These are phyloP conservation scores for Lutraria rhynchaena DNA, from an alignment of 1,140 invertebrate species.

Conservation along the genomic window DNA sequence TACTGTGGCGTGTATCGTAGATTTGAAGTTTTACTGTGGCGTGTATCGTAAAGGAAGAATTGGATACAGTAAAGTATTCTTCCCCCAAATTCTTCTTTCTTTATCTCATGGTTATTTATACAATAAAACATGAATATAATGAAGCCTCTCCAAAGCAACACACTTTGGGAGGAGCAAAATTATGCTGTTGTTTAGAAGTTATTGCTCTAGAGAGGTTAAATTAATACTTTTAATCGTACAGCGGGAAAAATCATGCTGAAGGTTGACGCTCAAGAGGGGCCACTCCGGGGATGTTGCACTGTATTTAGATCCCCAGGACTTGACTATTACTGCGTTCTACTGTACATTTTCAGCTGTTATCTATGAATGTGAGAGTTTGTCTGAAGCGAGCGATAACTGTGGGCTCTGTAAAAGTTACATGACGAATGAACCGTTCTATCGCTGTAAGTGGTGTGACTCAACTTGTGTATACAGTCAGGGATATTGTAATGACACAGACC, in stretches of 20 bases:
- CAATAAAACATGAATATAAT: too few species aligned
- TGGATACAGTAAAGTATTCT: too few species aligned
- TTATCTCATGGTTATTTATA: too few species aligned
- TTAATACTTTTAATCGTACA: background rate
- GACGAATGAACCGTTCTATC: background rate
- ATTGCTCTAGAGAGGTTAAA: background rate
- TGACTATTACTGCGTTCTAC: background rate
- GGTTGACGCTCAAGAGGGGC: background rate
- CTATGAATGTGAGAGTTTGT: conserved; percentile 21
- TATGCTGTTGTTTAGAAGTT: too few species aligned
- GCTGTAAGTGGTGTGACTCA: conserved; percentile 15
- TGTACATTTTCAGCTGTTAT: conserved; percentile 38
- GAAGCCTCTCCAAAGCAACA: too few species aligned
- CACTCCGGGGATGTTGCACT: background rate
- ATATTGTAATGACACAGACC: background rate
- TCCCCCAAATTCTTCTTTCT: too few species aligned
- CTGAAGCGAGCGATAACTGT: conserved; percentile 5
- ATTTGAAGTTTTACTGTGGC: too few species aligned
- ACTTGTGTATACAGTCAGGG: background rate
- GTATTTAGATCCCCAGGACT: background rate
- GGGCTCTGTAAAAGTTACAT: conserved; percentile 38
- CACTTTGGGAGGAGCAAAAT: too few species aligned
- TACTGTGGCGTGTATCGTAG: too few species aligned
- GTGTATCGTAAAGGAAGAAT: too few species aligned
- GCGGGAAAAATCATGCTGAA: background rate